Evolutionary conservation across 1,140 invertebrate species (phyloP).

Genomic region (Listronotus oregonensis): DNA sequence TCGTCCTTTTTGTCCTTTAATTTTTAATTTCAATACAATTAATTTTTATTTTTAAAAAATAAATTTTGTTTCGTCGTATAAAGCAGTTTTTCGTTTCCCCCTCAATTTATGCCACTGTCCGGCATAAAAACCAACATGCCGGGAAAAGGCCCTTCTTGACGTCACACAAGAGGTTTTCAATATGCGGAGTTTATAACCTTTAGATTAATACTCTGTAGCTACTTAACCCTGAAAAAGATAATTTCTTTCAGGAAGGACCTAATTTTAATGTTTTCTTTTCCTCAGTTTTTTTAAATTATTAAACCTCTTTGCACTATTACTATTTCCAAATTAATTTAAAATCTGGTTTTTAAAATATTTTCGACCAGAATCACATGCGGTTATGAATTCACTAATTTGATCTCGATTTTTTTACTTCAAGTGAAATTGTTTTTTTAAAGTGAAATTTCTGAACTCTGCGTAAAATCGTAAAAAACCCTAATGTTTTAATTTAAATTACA

Average conservation of each 20-base stretch:
- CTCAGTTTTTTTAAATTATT: not conserved
- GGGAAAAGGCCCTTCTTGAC: no score
- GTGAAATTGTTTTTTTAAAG: conserved; percentile 4
- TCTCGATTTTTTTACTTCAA: conserved; percentile 6
- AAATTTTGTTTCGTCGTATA: no score
- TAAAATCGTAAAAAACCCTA: not conserved
- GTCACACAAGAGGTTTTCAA: no score
- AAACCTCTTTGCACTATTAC: not conserved
- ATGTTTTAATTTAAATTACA: not conserved
- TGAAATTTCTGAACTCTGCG: not conserved
- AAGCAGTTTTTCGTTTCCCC: no score
- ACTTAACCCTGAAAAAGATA: not conserved
- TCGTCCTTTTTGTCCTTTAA: no score
- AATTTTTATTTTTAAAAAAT: no score
- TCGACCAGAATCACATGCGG: not conserved
- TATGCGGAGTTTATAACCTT: no score
- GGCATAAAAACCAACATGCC: no score
- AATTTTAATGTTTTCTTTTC: not conserved
- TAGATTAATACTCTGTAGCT: no score
- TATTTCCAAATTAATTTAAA: conserved; percentile 8
- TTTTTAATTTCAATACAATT: no score
- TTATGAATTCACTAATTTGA: conserved; percentile 7
- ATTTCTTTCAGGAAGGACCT: not conserved
- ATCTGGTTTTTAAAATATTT: conserved; percentile 1
- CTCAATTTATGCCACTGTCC: no score